These are phyloP conservation scores for Corythucha ciliata DNA, from an alignment of 2,888 invertebrate genomes.

Conservation along the genomic window DNA sequence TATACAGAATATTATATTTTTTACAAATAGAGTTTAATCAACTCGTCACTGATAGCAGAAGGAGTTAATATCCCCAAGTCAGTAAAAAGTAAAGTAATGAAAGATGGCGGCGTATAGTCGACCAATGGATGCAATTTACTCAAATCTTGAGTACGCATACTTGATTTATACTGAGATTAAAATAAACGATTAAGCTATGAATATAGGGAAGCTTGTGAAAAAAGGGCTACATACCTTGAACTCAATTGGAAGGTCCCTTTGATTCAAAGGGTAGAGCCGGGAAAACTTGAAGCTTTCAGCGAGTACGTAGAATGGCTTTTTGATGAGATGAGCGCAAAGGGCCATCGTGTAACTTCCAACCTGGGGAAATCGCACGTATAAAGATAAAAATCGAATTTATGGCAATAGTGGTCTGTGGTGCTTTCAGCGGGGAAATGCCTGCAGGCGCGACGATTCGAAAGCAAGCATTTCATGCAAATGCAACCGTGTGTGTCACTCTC, in stretches of 20 bases:
- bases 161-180: slow-evolving; percentile 46
- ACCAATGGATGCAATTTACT: slow-evolving; percentile 72
- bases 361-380: slow-evolving; percentile 50
- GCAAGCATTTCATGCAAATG: no score
- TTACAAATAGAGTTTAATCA: slow-evolving; percentile 91
- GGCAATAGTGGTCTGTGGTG: no score
- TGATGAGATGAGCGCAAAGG: slow-evolving; percentile 75
- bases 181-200: background rate
- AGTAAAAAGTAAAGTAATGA: slow-evolving; percentile 85
- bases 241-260: slow-evolving; percentile 78
- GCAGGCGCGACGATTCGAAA: no score
- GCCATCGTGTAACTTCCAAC: slow-evolving; percentile 79
- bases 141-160: slow-evolving; percentile 44
- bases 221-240: slow-evolving; percentile 59
- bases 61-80: slow-evolving; percentile 94
- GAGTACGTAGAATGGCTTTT: slow-evolving; percentile 90
- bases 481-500: no score
- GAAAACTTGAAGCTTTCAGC: slow-evolving; percentile 98
- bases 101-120: slow-evolving; percentile 94
- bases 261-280: slow-evolving; percentile 84
- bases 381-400: slow-evolving; percentile 13
- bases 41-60: slow-evolving; percentile 93
- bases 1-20: background rate
- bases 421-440: no score
- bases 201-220: background rate